A percentile compares a stretch with the other conserved stretches of the same genome.
Evolutionary conservation across 2,113 vertebrate species (phyloP).

Genomic region (Apus apus): DNA sequence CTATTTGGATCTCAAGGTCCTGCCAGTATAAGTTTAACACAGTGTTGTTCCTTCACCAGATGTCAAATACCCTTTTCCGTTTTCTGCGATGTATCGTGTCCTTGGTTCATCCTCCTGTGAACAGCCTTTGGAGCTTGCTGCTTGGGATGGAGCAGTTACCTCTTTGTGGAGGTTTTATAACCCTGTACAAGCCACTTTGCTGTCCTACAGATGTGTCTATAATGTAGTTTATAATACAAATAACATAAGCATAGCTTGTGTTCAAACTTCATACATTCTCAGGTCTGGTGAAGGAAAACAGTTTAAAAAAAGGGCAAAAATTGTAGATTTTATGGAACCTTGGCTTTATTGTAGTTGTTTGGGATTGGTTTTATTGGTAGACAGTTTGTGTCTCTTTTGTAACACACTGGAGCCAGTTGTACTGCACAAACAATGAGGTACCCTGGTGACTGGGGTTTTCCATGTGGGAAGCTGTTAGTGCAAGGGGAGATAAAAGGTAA

Average conservation of each 20-base stretch:
- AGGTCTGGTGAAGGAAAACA: not conserved
- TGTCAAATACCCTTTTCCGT: not conserved
- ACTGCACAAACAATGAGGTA: not conserved
- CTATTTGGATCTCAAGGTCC: slow-evolving; percentile 62
- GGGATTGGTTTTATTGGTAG: not conserved
- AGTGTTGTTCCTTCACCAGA: not conserved
- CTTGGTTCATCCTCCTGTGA: slow-evolving; percentile 16
- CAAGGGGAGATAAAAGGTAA: not conserved
- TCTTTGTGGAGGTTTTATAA: not conserved
- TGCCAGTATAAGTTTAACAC: slow-evolving; percentile 32
- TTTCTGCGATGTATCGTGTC: not conserved
- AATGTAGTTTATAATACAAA: not conserved
- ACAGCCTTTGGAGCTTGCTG: not conserved
- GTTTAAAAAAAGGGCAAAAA: not conserved
- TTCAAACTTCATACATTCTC: not conserved
- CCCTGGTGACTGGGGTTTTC: not conserved
- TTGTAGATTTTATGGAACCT: not conserved
- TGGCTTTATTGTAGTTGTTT: not conserved
- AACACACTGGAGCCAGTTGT: not conserved
- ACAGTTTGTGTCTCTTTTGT: not conserved
- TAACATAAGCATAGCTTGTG: not conserved
- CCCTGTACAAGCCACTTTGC: no score
- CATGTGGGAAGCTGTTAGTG: not conserved
- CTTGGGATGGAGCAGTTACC: not conserved
- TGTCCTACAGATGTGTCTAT: fast-evolving